Evolutionary conservation across 2,888 invertebrate genomes (phyloP), one percentile per base, ranked within the genome.

Genomic region (Athrips mouffetella): DNA sequence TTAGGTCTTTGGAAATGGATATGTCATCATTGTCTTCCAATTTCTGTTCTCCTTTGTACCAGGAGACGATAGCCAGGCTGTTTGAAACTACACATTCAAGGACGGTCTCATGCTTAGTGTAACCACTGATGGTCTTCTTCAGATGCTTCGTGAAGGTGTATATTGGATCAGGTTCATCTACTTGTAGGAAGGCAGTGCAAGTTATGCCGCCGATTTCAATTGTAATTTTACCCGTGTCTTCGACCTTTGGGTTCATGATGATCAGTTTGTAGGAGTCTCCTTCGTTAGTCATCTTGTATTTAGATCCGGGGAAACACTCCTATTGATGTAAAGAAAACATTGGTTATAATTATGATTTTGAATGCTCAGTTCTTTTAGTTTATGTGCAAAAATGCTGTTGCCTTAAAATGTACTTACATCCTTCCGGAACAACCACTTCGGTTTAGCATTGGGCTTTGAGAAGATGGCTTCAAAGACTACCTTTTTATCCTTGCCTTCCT

Each of bases 201-300:
- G 93, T 92, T 42, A 96, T 91, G 47, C 98, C 97, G 65, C 96
- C 94, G 63, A 98, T 96, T 89, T 99, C 98, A 66, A 98, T 94
- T 0, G 96, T 96, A 74, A 98, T 98, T 89, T 98, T 98, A 64
- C 98, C 99, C 60, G 95, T 95, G 78, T 99, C 99, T 65, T 99
- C 99, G 29, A 96, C 96, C 86, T 96, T 97, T 0, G 99, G 98
- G 67, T 91, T 92, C 76, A 91, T 91, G 66, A 99, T 97, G 58
- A 96, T 94, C 57, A 99, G 89, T 68, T 94, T 95, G 80, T 99
- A 98, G 1, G 93, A 92, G 70, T 98, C 97, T 67, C 94, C 95
- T 76, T 98, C 98, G 70, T 93, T 94, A 67, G 94, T 94, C 83
- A 99, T 96, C 86, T 99, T 98, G 81, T 96, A 99, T 84, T 98